phyloP scores from a whole-genome alignment of 2,797 vertebrate species.

The Ciconia nigra region DNA sequence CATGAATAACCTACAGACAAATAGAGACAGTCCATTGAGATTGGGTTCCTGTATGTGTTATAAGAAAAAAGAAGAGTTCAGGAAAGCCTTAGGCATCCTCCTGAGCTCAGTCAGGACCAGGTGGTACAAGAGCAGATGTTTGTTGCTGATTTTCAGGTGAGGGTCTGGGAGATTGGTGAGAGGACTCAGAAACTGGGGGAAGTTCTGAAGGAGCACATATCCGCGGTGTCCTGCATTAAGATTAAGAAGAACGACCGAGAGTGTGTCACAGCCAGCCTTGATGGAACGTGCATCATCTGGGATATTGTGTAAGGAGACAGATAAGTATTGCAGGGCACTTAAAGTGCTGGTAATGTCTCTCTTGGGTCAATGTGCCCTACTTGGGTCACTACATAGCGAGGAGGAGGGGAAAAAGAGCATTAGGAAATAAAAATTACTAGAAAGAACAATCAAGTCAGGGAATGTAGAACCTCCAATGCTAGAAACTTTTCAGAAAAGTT shows the following conservation, averaged over 20 bases:
- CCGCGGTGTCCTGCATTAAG: slow-evolving; percentile 81
- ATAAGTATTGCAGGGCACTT: not conserved
- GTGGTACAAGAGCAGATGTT: not conserved
- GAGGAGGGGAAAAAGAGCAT: not conserved
- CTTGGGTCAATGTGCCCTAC: not conserved
- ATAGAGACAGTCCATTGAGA: fast-evolving
- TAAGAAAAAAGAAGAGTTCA: not conserved
- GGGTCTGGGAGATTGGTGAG: slow-evolving; percentile 81
- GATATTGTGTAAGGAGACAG: slow-evolving; percentile 83
- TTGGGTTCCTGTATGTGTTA: not conserved
- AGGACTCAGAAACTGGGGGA: slow-evolving; percentile 73
- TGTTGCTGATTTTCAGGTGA: slow-evolving; percentile 75
- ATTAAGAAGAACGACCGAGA: slow-evolving; percentile 83
- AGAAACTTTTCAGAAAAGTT: not conserved
- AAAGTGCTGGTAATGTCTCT: not conserved
- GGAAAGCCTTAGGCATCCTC: not conserved
- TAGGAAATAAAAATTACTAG: not conserved
- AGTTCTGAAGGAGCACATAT: slow-evolving; percentile 84
- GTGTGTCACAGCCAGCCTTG: slow-evolving; percentile 85
- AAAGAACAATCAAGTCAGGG: not conserved
- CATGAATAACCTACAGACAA: not conserved
- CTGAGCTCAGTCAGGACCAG: not conserved
- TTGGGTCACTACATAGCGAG: not conserved
- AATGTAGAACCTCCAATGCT: not conserved
- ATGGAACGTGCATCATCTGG: slow-evolving; percentile 91